A percentile compares a stretch with the other conserved stretches of the same genome.
Evolutionary conservation across 2,888 invertebrate species (phyloP).

Genomic region (Tipula helvola): DNA sequence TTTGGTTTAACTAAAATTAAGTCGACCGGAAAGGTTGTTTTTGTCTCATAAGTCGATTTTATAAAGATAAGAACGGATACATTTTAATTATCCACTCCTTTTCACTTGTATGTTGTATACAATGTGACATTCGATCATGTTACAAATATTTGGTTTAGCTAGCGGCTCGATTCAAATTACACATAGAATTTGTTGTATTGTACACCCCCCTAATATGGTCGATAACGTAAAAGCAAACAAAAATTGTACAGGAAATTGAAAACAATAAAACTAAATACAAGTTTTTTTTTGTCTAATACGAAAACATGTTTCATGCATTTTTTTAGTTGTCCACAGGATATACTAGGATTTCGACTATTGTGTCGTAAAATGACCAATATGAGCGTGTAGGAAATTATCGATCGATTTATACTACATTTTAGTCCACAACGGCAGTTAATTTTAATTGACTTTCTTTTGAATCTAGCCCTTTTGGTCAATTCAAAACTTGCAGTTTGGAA

Average conservation of each 20-base stretch:
- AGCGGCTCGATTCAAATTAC: neutral
- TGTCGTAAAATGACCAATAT: too few species aligned
- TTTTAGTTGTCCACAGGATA: too few species aligned
- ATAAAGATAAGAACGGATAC: neutral
- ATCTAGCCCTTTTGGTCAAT: too few species aligned
- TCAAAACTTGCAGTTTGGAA: too few species aligned
- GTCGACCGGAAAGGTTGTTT: neutral
- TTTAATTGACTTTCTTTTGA: too few species aligned
- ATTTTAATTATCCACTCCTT: neutral
- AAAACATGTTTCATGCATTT: too few species aligned
- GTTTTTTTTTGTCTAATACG: neutral
- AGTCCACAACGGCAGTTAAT: too few species aligned
- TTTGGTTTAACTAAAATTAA: neutral
- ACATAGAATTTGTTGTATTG: neutral
- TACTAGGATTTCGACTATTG: too few species aligned
- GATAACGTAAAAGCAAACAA: too few species aligned
- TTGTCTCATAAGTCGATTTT: neutral
- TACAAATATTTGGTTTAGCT: neutral
- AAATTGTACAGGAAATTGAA: neutral
- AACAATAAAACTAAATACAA: neutral
- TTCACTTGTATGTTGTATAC: neutral
- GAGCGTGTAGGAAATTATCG: too few species aligned
- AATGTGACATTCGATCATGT: neutral
- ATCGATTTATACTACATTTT: too few species aligned
- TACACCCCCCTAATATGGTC: neutral